Percentiles rank a stretch among this genome's conserved stretches.
phyloP scores from a whole-genome alignment of 2,888 invertebrate species.

The Drosophila longiperda region DNA sequence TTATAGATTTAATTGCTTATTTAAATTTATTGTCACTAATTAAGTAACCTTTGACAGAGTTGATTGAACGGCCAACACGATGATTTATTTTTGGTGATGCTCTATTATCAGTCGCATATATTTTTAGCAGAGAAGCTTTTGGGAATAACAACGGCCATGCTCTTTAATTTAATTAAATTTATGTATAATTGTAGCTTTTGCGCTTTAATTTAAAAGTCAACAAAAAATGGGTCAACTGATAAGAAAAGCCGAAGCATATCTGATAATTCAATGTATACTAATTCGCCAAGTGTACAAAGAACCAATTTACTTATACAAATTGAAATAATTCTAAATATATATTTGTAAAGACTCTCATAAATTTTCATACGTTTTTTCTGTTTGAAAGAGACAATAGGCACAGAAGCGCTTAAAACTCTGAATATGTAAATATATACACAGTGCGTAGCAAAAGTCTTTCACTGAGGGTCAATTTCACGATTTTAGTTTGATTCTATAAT shows the following conservation, averaged over 20 bases:
- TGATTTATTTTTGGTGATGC: slow-evolving; percentile 53
- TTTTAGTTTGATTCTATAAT: neutral
- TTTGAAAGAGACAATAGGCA: slow-evolving; percentile 19
- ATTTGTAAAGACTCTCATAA: slow-evolving; percentile 11
- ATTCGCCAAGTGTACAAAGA: slow-evolving; percentile 4
- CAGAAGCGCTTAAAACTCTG: slow-evolving; percentile 12
- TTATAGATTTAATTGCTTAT: slow-evolving; percentile 6
- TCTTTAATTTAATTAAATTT: slow-evolving; percentile 29
- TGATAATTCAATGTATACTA: slow-evolving; percentile 36
- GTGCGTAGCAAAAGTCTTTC: slow-evolving; percentile 14
- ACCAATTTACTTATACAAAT: neutral
- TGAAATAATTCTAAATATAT: neutral
- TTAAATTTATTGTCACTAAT: slow-evolving; percentile 45
- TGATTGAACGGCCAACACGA: neutral
- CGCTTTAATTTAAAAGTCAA: slow-evolving; percentile 10
- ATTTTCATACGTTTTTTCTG: slow-evolving; percentile 24
- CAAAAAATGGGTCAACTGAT: slow-evolving; percentile 25
- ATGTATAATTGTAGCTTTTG: neutral
- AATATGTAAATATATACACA: slow-evolving; percentile 26
- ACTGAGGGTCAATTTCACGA: neutral
- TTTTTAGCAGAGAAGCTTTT: neutral
- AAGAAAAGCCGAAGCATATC: slow-evolving; percentile 23
- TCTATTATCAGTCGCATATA: slow-evolving; percentile 25
- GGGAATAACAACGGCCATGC: neutral
- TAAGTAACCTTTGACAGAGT: slow-evolving; percentile 45